Conservation (phyloP, 2,797 vertebrate genomes). For the Bovichtus diacanthus region DNA sequence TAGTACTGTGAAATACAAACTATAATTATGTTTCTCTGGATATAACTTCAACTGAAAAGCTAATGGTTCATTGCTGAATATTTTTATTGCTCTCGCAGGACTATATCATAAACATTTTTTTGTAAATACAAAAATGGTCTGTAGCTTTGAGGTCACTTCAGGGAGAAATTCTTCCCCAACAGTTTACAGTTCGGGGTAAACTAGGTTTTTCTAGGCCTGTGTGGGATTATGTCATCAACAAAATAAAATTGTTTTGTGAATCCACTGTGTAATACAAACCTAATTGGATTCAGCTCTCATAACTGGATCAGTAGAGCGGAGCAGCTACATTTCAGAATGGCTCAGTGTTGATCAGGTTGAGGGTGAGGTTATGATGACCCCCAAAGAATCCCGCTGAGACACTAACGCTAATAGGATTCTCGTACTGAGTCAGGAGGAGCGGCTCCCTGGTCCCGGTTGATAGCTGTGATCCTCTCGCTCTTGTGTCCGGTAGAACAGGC, state of each 20-base stretch:
- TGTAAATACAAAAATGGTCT: background rate
- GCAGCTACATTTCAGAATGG: constrained; percentile 58
- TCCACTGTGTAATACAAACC: constrained; percentile 49
- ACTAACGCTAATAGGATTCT: constrained; percentile 72
- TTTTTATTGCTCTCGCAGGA: background rate
- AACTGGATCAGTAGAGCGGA: constrained; percentile 75
- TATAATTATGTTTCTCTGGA: no score
- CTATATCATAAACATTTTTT: background rate
- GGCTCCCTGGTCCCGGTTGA: constrained; percentile 33
- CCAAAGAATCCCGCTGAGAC: constrained; percentile 55
- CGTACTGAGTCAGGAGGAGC: constrained; percentile 53
- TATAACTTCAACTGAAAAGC: no score
- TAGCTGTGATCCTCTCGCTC: constrained; percentile 49
- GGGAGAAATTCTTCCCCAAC: background rate
- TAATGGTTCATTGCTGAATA: no score
- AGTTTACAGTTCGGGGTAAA: constrained; percentile 6
- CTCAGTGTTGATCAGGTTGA: constrained; percentile 69
- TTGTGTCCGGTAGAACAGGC: constrained; percentile 88
- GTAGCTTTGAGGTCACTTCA: background rate
- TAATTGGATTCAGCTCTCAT: constrained; percentile 76
- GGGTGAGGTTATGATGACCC: constrained; percentile 73
- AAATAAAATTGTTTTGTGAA: constrained; percentile 44
- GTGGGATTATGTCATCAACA: constrained; percentile 37
- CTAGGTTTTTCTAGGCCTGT: constrained; percentile 10
- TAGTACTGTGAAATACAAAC: no score